Conservation (phyloP, 2,113 vertebrate species). For the Suncus etruscus region DNA sequence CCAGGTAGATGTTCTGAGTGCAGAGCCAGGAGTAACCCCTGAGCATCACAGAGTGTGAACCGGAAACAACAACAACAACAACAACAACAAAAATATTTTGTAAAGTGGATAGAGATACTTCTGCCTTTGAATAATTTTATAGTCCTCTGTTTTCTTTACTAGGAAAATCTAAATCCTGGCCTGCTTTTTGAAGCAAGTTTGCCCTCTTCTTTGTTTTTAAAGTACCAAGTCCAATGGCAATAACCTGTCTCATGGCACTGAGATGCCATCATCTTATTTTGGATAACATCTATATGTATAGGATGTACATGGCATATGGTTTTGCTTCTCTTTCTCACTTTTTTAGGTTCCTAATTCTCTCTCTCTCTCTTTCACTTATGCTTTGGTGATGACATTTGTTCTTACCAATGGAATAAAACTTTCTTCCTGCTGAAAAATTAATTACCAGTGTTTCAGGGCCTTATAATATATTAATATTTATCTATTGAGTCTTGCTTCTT, state of each 20-base stretch:
- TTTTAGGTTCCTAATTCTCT: background rate
- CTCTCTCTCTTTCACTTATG: background rate
- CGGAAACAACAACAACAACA: too few species aligned
- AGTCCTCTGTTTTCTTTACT: slow-evolving; percentile 44
- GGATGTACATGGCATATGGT: background rate
- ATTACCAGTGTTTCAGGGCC: slow-evolving; percentile 83
- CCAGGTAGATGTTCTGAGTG: too few species aligned
- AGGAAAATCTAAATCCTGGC: background rate
- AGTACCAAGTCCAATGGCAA: background rate
- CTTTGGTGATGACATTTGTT: slow-evolving; percentile 51
- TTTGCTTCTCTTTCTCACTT: background rate
- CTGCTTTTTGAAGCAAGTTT: background rate
- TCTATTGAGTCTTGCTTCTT: slow-evolving; percentile 78
- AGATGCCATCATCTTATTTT: background rate
- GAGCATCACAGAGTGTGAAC: too few species aligned
- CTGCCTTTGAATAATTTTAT: slow-evolving; percentile 56
- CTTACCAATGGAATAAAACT: slow-evolving; percentile 81
- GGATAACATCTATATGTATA: background rate
- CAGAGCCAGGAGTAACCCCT: too few species aligned
- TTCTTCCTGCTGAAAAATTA: slow-evolving; percentile 86
- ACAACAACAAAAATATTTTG: background rate
- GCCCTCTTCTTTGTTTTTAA: background rate
- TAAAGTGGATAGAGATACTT: slow-evolving; percentile 39
- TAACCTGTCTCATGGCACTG: too few species aligned
- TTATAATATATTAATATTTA: slow-evolving; percentile 86